A percentile compares a stretch with the other conserved stretches of the same genome.
These are phyloP conservation scores for Coenobita brevimanus DNA, from an alignment of 1,140 invertebrate genomes.

Conservation along the genomic window DNA sequence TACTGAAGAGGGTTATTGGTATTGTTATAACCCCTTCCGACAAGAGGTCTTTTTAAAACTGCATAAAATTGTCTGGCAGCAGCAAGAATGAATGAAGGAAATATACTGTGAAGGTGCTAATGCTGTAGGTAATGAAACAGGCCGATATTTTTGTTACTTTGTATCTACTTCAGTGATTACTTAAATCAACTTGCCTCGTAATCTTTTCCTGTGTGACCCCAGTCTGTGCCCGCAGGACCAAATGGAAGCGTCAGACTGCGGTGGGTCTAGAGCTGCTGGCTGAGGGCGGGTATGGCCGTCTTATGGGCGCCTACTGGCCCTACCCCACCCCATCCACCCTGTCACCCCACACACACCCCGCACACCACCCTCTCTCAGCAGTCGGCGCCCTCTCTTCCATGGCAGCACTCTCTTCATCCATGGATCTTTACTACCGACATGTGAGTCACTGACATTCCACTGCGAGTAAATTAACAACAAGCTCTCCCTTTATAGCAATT, in stretches of 20 bases:
- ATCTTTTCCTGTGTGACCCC: not conserved
- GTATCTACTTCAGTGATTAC: too few species aligned
- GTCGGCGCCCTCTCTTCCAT: constrained; percentile 55
- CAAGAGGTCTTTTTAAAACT: too few species aligned
- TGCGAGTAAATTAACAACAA: too few species aligned
- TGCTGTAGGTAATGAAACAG: too few species aligned
- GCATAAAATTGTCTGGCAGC: too few species aligned
- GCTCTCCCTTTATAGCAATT: too few species aligned
- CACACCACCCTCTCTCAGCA: constrained; percentile 40
- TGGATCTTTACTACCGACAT: constrained; percentile 53
- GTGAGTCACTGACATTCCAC: constrained; percentile 39
- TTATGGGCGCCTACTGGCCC: constrained; percentile 50
- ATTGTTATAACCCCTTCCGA: too few species aligned
- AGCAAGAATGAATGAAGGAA: too few species aligned
- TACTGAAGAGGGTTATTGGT: too few species aligned
- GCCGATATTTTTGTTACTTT: too few species aligned
- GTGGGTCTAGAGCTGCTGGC: constrained; percentile 48
- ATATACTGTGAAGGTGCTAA: too few species aligned
- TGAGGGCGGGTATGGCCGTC: constrained; percentile 50
- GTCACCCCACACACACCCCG: constrained; percentile 25
- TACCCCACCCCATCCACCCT: constrained; percentile 33
- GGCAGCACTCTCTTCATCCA: constrained; percentile 50
- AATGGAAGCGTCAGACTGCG: constrained; percentile 53
- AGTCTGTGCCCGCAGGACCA: constrained; percentile 7
- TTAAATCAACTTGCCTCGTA: too few species aligned